A percentile compares a stretch with the other conserved stretches of the same genome.
Evolutionary conservation across 2,113 vertebrate genomes (phyloP).

Genomic region (Rattus rattus): DNA sequence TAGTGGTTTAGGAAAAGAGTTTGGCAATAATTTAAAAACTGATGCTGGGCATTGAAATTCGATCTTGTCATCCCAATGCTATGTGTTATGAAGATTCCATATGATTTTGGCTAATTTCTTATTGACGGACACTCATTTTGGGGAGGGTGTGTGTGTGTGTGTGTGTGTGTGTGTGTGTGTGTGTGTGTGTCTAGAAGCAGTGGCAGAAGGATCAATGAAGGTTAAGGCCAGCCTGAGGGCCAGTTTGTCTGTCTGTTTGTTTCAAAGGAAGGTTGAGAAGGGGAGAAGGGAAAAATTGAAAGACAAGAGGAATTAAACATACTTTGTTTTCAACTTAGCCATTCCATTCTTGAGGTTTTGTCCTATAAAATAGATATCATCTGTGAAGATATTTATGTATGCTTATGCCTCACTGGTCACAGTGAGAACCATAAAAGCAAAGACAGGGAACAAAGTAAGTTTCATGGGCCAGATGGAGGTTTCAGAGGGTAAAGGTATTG

Average conservation of each 20-base stretch:
- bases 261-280: not conserved
- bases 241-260: not conserved
- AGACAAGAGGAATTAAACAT: not conserved
- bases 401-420: not conserved
- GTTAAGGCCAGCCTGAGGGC: not conserved
- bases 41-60: not conserved
- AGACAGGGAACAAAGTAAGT: not conserved
- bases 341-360: constrained; percentile 52
- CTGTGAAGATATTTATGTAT: not conserved
- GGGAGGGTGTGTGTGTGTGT: no score
- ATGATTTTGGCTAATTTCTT: no score
- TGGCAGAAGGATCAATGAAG: not conserved
- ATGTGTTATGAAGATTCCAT: no score
- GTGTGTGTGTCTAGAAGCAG: not conserved
- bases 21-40: constrained; percentile 55
- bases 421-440: not conserved
- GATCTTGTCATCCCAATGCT: not conserved
- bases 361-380: constrained; percentile 39
- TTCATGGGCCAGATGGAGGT: not conserved
- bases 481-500: not conserved
- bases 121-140: no score
- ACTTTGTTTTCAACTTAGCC: not conserved
- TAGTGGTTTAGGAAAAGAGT: constrained; percentile 57
- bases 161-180: no score
- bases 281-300: not conserved